Evolutionary conservation across 2,888 invertebrate species (phyloP).

Genomic region (Salpingus planirostris): DNA sequence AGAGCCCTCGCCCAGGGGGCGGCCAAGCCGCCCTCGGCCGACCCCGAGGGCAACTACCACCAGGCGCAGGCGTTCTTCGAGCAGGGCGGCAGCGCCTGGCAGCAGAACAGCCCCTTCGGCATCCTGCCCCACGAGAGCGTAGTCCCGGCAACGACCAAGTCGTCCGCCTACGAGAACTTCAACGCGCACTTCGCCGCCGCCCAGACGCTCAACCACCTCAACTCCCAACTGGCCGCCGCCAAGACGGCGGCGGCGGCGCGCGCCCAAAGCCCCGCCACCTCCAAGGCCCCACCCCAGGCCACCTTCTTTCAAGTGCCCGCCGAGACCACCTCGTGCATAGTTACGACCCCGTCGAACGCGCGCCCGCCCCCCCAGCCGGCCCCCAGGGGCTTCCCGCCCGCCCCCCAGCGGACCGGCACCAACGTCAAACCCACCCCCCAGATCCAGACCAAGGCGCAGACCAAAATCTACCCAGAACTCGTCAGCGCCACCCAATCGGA

Average conservation of each 20-base stretch:
- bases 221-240: constrained; percentile 51
- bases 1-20: constrained; percentile 40
- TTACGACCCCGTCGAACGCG: constrained; percentile 59
- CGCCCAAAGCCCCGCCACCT: constrained; percentile 42
- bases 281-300: constrained; percentile 39
- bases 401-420: constrained; percentile 34
- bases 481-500: constrained; percentile 30
- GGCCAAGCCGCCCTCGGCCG: background rate
- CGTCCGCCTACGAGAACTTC: constrained; percentile 54
- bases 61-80: constrained; percentile 57
- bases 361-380: constrained; percentile 48
- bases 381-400: constrained; percentile 38
- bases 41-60: background rate
- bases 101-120: constrained; percentile 70
- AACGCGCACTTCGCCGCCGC: constrained; percentile 62
- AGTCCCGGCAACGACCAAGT: constrained; percentile 50
- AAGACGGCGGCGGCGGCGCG: constrained; percentile 44
- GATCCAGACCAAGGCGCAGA: constrained; percentile 68
- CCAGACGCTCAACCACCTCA: constrained; percentile 56
- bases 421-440: constrained; percentile 41
- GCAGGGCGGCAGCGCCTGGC: constrained; percentile 61
- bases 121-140: constrained; percentile 72
- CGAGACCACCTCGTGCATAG: constrained; percentile 66
- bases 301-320: constrained; percentile 58
- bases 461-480: constrained; percentile 68